These are phyloP conservation scores for Xyliphius kryptos DNA, from an alignment of 2,113 vertebrate genomes.

Conservation along the genomic window DNA sequence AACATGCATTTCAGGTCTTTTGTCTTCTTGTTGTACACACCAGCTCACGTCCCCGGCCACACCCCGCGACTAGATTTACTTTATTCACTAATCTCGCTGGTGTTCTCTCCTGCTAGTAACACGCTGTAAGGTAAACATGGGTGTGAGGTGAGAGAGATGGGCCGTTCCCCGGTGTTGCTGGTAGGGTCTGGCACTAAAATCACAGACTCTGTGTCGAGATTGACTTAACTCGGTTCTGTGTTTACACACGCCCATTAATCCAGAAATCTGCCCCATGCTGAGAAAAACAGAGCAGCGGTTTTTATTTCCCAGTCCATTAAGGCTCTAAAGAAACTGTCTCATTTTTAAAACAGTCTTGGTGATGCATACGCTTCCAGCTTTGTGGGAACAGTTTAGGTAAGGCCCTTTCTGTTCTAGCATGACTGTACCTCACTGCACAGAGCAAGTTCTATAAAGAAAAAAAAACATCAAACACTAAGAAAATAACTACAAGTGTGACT, in stretches of 20 bases:
- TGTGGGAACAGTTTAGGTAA: too few relatives aligned
- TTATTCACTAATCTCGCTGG: constrained; percentile 19
- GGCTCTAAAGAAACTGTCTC: too few relatives aligned
- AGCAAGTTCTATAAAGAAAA: too few relatives aligned
- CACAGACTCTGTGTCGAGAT: background rate
- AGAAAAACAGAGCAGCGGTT: too few relatives aligned
- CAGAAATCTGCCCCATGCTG: too few relatives aligned
- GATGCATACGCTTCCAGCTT: too few relatives aligned
- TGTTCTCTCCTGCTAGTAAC: constrained; percentile 13
- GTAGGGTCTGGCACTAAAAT: background rate
- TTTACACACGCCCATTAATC: background rate
- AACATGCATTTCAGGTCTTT: background rate
- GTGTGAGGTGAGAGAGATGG: constrained; percentile 15
- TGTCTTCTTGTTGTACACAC: background rate
- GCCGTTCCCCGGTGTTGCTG: background rate
- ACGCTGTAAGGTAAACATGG: constrained; percentile 33
- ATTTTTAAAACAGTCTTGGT: too few relatives aligned
- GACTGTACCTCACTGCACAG: too few relatives aligned
- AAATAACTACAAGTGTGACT: too few relatives aligned
- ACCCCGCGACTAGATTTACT: constrained; percentile 2
- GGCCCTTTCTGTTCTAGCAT: too few relatives aligned
- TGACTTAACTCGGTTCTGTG: background rate
- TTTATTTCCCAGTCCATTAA: too few relatives aligned
- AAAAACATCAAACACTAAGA: too few relatives aligned
- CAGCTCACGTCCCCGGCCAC: constrained; percentile 14